Percentiles rank a stretch among this genome's conserved stretches.
Evolutionary conservation across 2,113 vertebrate species (phyloP).

Genomic region (Corythoichthys haematopterus): DNA sequence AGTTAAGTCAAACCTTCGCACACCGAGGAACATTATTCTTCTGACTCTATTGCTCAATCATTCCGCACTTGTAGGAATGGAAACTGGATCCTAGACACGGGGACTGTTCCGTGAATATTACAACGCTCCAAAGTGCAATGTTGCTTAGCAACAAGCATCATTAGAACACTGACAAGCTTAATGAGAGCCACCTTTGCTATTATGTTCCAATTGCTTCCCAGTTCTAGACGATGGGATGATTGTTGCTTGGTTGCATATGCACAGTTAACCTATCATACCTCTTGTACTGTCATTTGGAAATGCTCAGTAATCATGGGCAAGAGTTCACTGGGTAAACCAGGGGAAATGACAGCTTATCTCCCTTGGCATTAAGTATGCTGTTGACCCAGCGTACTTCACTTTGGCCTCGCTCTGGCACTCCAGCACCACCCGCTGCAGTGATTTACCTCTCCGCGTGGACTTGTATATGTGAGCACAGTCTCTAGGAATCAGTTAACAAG

Average conservation of each 20-base stretch:
- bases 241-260: slow-evolving; percentile 9
- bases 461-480: slow-evolving; percentile 36
- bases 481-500: slow-evolving; percentile 32
- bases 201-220: slow-evolving; percentile 18
- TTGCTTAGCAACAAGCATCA: slow-evolving; percentile 58
- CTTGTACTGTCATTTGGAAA: slow-evolving; percentile 70
- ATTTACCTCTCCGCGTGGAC: slow-evolving; percentile 70
- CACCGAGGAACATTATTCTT: background rate
- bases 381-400: slow-evolving; percentile 76
- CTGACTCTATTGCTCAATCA: slow-evolving; percentile 1
- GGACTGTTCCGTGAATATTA: slow-evolving; percentile 14
- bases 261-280: slow-evolving; percentile 34
- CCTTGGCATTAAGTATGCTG: slow-evolving; percentile 71
- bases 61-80: slow-evolving; percentile 1
- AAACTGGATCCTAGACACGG: slow-evolving; percentile 17
- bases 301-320: slow-evolving; percentile 90
- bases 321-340: slow-evolving; percentile 77
- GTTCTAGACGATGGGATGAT: slow-evolving; percentile 10
- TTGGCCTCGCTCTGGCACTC: slow-evolving; percentile 61
- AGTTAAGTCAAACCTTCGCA: background rate
- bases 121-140: slow-evolving; percentile 11
- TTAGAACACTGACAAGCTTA: slow-evolving; percentile 22
- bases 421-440: slow-evolving; percentile 38
- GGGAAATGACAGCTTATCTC: slow-evolving; percentile 85
- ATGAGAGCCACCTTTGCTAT: slow-evolving; percentile 5